phyloP scores from a whole-genome alignment of 2,113 vertebrate species.

The Struthio camelus region DNA sequence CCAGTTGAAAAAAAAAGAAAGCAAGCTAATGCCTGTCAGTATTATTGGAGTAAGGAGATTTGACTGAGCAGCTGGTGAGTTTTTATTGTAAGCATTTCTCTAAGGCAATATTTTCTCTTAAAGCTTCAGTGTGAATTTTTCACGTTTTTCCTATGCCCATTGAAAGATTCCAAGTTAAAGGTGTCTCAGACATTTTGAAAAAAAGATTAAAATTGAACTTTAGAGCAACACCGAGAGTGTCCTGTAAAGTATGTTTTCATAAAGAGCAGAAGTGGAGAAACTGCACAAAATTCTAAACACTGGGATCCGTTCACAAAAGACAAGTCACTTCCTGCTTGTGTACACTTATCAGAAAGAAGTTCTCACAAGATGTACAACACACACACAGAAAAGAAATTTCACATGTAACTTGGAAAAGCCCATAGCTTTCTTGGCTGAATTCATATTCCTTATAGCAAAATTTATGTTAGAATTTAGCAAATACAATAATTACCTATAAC shows the following conservation, averaged over 20 bases:
- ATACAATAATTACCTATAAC: slow-evolving; percentile 22
- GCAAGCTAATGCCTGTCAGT: not conserved
- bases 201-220: slow-evolving; percentile 4
- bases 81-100: not conserved
- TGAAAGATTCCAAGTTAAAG: not conserved
- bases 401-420: not conserved
- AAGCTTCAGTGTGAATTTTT: not conserved
- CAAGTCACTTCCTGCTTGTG: not conserved
- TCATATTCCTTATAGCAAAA: not conserved
- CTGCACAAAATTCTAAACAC: not conserved
- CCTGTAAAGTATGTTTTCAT: not conserved
- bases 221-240: not conserved
- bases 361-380: not conserved
- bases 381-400: not conserved
- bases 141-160: not conserved
- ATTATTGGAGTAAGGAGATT: not conserved
- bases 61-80: not conserved
- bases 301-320: not conserved
- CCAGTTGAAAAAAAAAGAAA: not conserved
- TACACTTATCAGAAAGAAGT: not conserved
- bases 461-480: not conserved
- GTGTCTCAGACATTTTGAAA: not conserved
- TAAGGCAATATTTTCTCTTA: not conserved
- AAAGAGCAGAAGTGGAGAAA: not conserved
- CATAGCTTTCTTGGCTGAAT: not conserved